Percentiles rank a stretch among this genome's conserved stretches.
Conservation (phyloP, 2,888 invertebrate genomes). For the Acleris emargana region DNA sequence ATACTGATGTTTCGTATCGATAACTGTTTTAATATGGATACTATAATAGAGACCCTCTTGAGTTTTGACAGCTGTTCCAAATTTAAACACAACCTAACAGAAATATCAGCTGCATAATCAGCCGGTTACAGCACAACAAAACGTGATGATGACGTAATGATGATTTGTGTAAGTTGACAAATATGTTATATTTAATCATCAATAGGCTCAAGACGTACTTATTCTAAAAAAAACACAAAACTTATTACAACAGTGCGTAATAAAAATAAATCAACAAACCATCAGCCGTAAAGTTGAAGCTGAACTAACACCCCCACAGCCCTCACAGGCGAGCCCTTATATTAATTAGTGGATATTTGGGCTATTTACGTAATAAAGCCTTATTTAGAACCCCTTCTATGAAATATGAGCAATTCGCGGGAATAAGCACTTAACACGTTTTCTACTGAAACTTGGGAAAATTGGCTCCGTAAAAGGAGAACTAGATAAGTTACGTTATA, state of each 20-base stretch:
- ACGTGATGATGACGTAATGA: too few species aligned
- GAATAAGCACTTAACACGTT: slow-evolving; percentile 67
- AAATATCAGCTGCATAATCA: too few species aligned
- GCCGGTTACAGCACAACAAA: too few species aligned
- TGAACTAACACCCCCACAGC: slow-evolving; percentile 39
- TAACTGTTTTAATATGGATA: too few species aligned
- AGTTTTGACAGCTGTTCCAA: too few species aligned
- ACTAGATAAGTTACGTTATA: not conserved
- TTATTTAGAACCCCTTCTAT: slow-evolving; percentile 77
- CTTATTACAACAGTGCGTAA: slow-evolving; percentile 19
- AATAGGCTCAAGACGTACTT: not conserved
- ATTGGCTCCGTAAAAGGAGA: not conserved
- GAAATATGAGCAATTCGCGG: slow-evolving; percentile 79
- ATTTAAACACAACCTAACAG: too few species aligned
- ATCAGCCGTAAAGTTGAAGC: slow-evolving; percentile 12
- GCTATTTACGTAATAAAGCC: slow-evolving; percentile 81
- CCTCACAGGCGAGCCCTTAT: slow-evolving; percentile 68
- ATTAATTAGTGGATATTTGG: slow-evolving; percentile 81
- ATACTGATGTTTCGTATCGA: too few species aligned
- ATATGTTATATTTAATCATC: too few species aligned
- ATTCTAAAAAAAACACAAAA: slow-evolving; percentile 11
- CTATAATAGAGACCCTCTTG: too few species aligned
- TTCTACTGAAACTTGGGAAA: not conserved
- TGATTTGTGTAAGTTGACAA: too few species aligned
- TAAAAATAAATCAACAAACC: slow-evolving; percentile 30